Conservation (phyloP, 2,797 vertebrate species). For the Karalla daura region DNA sequence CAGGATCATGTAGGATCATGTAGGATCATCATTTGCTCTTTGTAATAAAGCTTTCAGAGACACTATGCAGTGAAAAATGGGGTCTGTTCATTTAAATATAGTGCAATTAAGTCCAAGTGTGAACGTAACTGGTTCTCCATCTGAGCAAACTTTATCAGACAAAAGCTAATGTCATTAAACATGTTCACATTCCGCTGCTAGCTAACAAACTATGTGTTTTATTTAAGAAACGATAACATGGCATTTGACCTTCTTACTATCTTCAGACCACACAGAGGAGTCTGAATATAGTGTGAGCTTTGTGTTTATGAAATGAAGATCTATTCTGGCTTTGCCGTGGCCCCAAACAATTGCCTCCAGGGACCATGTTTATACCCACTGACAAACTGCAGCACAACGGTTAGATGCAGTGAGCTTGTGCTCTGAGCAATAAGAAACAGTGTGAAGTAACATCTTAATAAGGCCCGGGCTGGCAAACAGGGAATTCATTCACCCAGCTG, state of each 20-base stretch:
- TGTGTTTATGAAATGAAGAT: conserved; percentile 15
- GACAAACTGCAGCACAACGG: conserved; percentile 13
- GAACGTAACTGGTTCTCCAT: neutral
- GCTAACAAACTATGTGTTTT: neutral
- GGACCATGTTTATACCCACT: neutral
- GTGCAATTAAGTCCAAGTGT: neutral
- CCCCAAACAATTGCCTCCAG: neutral
- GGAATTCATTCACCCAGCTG: neutral
- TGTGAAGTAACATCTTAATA: conserved; percentile 12
- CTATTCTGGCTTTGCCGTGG: neutral
- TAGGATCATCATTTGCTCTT: too few relatives aligned
- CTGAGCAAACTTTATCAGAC: neutral
- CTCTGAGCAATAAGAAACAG: neutral
- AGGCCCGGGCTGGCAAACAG: conserved; percentile 7
- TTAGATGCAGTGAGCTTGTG: neutral
- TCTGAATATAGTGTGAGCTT: neutral
- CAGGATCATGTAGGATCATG: too few relatives aligned
- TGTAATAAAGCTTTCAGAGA: too few relatives aligned
- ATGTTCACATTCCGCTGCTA: neutral
- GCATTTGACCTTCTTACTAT: neutral
- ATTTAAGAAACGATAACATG: neutral
- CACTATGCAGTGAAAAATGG: too few relatives aligned
- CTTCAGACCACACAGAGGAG: neutral
- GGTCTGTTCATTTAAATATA: neutral
- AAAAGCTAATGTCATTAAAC: neutral